Base-by-base conservation (phyloP, 2,113 vertebrate species). In the Oreocharis arfaki region DNA sequence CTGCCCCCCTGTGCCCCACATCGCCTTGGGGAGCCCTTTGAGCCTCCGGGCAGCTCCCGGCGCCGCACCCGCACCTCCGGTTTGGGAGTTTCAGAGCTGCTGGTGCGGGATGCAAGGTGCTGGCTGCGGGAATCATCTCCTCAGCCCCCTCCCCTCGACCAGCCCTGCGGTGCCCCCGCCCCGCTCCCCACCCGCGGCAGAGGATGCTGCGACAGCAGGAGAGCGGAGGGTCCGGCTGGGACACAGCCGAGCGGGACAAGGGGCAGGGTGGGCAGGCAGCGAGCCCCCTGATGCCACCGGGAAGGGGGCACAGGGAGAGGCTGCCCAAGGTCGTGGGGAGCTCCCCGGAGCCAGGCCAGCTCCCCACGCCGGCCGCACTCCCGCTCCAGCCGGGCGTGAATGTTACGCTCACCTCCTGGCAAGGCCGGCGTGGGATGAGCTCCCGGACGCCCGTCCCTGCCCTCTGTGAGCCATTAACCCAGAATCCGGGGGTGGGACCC, bases 311-410 rank as follows among this genome's bases (percentile, higher is more conserved):
- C 4, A 7, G 44, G 49, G 16, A 75, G 35, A 5, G 12, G 63
- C 39, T 1, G 0, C 39, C 85, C 88, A 77, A 91, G 87, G 93
- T 57, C 41, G 2, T 3, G 0, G 33, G 71, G 63, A 87, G 80
- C 78, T 80, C 71, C 53, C 24, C 1, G 0, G 15, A 68, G 55
- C 90, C 22, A 1, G 67, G 59, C 46, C 1, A 1, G 85, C 49
- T 77, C 73, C 47, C 89, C 50, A 21, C 8, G 0, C 89, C 26
- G 4, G 84, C 57, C 5, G 0, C 21, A 1, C 3, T 0, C 33
- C 33, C 30, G 10, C 27, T 37, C 79, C 84, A 90, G 42, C 83
- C 79, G 76, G 92, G 52, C 86, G 23, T 92, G 94, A 97, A 84
- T 55, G 92, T 80, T 49, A 61, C 3, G 0, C 33, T 86, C 75